These are phyloP conservation scores for Eulacestoma nigropectus DNA, from an alignment of 2,113 vertebrate species.

Conservation along the genomic window DNA sequence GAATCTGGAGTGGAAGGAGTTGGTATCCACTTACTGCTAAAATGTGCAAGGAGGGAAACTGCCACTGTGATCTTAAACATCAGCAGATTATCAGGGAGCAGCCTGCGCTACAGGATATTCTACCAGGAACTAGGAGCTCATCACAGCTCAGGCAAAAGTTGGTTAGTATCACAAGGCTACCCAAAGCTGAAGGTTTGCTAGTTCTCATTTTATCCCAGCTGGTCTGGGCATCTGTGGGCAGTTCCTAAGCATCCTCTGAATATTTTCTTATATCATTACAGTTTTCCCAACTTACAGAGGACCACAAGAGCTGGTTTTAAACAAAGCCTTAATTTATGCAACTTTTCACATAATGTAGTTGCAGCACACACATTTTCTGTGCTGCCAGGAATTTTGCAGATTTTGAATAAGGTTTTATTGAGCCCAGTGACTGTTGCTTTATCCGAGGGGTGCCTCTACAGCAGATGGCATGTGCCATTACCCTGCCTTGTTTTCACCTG, in stretches of 20 bases:
- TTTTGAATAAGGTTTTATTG: neutral
- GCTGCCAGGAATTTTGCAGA: neutral
- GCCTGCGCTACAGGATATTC: neutral
- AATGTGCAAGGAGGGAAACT: neutral
- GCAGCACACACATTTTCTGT: neutral
- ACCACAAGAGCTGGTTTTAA: neutral
- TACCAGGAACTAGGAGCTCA: neutral
- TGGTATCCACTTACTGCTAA: neutral
- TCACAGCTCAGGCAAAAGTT: neutral
- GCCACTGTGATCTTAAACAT: neutral
- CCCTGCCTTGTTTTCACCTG: neutral
- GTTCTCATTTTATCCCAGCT: neutral
- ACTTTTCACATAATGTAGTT: neutral
- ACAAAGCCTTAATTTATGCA: neutral
- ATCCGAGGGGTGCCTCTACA: neutral
- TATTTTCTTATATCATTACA: neutral
- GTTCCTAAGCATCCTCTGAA: neutral
- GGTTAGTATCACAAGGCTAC: neutral
- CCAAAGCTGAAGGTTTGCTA: neutral
- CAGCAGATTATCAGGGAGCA: neutral
- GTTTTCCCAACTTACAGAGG: neutral
- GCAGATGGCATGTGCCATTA: slow-evolving; percentile 13
- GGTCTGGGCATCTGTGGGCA: neutral
- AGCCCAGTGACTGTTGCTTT: neutral
- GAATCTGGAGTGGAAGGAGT: neutral